Evolutionary conservation across 1,140 invertebrate genomes (phyloP).

Genomic region (Anastrepha ludens): DNA sequence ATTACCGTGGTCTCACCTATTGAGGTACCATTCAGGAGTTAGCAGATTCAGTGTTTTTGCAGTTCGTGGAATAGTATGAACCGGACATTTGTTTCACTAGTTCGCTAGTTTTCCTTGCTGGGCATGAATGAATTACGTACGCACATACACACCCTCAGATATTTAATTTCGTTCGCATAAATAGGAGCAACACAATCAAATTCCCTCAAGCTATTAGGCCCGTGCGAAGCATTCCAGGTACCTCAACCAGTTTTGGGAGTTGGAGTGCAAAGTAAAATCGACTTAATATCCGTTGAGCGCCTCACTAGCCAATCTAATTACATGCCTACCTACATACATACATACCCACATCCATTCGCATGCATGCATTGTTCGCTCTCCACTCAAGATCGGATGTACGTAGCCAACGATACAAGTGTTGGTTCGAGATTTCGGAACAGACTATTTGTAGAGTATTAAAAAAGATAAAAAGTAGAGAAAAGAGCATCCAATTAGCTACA

Average conservation of each 20-base stretch:
- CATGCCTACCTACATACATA: too few species aligned
- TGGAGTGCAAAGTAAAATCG: not conserved
- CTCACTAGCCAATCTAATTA: not conserved
- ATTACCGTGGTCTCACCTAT: too few species aligned
- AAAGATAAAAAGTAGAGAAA: not conserved
- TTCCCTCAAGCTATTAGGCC: conserved; percentile 10
- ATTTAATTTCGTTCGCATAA: not conserved
- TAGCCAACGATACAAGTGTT: not conserved
- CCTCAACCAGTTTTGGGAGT: not conserved
- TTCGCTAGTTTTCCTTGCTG: too few species aligned
- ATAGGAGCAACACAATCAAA: not conserved
- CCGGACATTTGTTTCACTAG: too few species aligned
- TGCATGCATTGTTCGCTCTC: too few species aligned
- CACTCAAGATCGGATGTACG: not conserved
- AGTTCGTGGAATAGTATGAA: too few species aligned
- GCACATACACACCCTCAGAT: too few species aligned
- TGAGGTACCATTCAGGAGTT: too few species aligned
- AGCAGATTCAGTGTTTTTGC: too few species aligned
- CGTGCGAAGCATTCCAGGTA: not conserved
- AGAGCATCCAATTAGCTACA: conserved; percentile 3
- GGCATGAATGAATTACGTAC: too few species aligned
- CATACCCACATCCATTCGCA: too few species aligned
- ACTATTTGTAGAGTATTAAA: not conserved
- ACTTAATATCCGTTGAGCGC: not conserved
- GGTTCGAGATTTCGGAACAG: not conserved